These are phyloP conservation scores for Chymomyza amoena DNA, from an alignment of 2,888 invertebrate genomes.

Conservation along the genomic window DNA sequence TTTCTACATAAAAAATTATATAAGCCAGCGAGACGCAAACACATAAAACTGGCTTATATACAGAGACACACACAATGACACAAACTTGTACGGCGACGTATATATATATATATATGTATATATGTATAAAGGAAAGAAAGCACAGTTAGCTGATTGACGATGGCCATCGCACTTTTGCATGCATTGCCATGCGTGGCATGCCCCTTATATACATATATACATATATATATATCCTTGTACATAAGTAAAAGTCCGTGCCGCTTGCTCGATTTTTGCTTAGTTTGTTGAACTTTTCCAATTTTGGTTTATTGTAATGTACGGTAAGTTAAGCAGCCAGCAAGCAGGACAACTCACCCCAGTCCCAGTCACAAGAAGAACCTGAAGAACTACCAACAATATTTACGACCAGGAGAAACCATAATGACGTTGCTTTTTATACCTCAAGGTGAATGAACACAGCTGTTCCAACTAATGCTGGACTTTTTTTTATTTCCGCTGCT, in stretches of 20 bases:
- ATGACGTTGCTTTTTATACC: background rate
- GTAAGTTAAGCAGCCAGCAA: background rate
- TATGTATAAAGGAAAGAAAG: no score
- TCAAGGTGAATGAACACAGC: background rate
- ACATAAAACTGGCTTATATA: no score
- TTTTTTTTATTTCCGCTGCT: background rate
- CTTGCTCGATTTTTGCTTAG: background rate
- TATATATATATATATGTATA: background rate
- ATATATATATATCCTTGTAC: no score
- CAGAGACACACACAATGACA: background rate
- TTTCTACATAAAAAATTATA: no score
- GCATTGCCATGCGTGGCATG: background rate
- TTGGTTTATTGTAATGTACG: constrained; percentile 35
- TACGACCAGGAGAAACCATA: background rate
- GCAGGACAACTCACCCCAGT: background rate
- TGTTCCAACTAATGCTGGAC: background rate
- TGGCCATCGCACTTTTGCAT: background rate
- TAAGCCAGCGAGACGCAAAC: no score
- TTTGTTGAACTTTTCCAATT: constrained; percentile 10
- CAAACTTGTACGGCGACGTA: background rate
- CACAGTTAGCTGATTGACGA: background rate
- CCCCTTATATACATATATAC: background rate
- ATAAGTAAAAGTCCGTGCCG: background rate
- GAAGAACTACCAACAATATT: background rate
- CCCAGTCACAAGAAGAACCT: background rate